Percentiles rank a stretch among this genome's conserved stretches.
These are phyloP conservation scores for Kryptopterus vitreolus DNA, from an alignment of 2,797 vertebrate genomes.

Conservation along the genomic window DNA sequence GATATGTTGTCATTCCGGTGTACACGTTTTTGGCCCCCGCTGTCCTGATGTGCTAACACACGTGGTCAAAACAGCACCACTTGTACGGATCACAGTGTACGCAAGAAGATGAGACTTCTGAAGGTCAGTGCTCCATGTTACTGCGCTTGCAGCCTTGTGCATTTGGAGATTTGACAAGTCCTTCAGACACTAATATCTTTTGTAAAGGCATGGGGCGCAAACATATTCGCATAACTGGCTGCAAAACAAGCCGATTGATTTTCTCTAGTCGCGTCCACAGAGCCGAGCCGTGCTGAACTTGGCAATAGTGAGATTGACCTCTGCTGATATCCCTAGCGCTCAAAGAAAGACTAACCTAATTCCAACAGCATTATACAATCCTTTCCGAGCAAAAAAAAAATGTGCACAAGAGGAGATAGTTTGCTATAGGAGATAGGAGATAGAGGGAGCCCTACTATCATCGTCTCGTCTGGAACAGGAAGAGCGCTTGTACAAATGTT, in stretches of 20 bases:
- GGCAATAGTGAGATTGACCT: background rate
- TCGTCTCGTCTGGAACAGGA: background rate
- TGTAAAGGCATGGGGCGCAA: background rate
- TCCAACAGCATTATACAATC: background rate
- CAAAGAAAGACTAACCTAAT: constrained; percentile 30
- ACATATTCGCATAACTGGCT: background rate
- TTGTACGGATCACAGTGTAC: too few species aligned
- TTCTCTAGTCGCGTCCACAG: background rate
- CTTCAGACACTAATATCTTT: background rate
- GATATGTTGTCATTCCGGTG: too few species aligned
- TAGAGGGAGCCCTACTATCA: background rate
- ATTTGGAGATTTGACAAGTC: too few species aligned
- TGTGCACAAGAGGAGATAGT: background rate
- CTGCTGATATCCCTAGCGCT: constrained; percentile 6
- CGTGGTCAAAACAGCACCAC: too few species aligned
- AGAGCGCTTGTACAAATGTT: background rate
- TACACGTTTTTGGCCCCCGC: too few species aligned
- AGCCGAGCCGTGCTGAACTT: constrained; percentile 5
- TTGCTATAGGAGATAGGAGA: too few species aligned
- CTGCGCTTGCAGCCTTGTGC: too few species aligned
- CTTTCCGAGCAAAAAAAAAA: background rate
- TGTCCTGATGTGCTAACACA: too few species aligned
- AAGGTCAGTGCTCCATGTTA: too few species aligned
- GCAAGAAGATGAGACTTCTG: too few species aligned
- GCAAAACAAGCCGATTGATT: background rate